These are phyloP conservation scores for Scleropages formosus DNA, from an alignment of 2,797 vertebrate species.

Conservation along the genomic window DNA sequence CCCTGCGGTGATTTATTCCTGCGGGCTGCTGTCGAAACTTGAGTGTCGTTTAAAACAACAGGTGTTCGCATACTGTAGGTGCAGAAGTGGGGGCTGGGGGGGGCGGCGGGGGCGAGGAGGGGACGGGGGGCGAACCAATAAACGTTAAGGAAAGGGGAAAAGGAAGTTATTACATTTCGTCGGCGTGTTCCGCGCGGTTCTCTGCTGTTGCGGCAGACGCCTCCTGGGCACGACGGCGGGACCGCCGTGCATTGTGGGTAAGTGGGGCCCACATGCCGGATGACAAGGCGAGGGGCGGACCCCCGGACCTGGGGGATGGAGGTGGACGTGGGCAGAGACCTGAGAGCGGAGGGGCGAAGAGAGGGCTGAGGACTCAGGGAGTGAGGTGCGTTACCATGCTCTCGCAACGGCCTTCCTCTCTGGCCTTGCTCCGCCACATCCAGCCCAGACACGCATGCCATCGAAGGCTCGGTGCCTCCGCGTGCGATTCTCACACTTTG, in stretches of 20 bases:
- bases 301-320: too few species aligned
- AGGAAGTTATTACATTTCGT: background rate
- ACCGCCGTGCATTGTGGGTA: too few species aligned
- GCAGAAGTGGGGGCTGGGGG: constrained; percentile 31
- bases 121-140: background rate
- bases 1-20: constrained; percentile 58
- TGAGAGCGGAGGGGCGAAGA: constrained; percentile 36
- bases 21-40: constrained; percentile 50
- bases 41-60: constrained; percentile 64
- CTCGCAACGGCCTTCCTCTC: constrained; percentile 37
- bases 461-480: constrained; percentile 4
- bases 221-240: background rate
- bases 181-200: background rate
- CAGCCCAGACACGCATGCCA: constrained; percentile 35
- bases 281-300: background rate
- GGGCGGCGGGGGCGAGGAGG: background rate
- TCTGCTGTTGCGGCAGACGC: background rate
- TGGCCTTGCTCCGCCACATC: constrained; percentile 13
- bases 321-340: background rate
- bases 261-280: background rate
- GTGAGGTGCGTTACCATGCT: constrained; percentile 46
- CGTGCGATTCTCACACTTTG: background rate
- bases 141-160: background rate
- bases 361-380: constrained; percentile 51
- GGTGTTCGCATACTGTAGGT: constrained; percentile 62